Conservation (phyloP, 64 coral and sea anemone species). For the Montipora capricornis region DNA sequence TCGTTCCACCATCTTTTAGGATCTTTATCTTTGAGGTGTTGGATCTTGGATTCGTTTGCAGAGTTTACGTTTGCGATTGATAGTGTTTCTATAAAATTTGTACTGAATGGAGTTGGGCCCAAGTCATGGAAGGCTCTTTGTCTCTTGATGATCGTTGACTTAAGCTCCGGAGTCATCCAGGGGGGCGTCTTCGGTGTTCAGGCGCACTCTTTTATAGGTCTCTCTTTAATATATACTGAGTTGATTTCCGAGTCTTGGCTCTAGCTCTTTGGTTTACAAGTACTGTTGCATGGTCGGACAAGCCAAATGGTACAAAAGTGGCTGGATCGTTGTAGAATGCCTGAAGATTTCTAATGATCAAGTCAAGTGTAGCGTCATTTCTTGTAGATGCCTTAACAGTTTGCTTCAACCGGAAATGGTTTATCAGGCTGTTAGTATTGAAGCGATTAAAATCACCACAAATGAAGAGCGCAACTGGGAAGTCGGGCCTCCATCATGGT, state of each 20-base stretch:
- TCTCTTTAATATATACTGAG: not conserved
- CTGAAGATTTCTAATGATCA: constrained; percentile 40
- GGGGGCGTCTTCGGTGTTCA: too few relatives aligned
- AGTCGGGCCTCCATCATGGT: too few relatives aligned
- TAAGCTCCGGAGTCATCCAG: too few relatives aligned
- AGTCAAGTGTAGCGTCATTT: constrained; percentile 44
- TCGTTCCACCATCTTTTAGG: too few relatives aligned
- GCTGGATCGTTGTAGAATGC: not conserved
- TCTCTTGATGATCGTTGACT: too few relatives aligned
- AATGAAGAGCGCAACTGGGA: not conserved
- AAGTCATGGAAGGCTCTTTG: not conserved
- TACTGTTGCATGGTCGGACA: not conserved
- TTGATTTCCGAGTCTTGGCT: not conserved
- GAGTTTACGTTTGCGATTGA: too few relatives aligned
- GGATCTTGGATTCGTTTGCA: too few relatives aligned
- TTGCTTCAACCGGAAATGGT: constrained; percentile 21
- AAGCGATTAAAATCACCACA: too few relatives aligned
- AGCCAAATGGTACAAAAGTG: too few relatives aligned
- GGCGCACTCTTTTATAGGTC: not conserved
- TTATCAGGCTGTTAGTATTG: too few relatives aligned
- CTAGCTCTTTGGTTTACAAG: not conserved
- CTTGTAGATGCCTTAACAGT: constrained; percentile 42
- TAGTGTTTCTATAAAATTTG: too few relatives aligned
- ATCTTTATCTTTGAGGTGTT: too few relatives aligned
- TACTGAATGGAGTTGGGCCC: not conserved